Evolutionary conservation across 2,888 invertebrate species (phyloP).

Genomic region (Coecobrya sp.): DNA sequence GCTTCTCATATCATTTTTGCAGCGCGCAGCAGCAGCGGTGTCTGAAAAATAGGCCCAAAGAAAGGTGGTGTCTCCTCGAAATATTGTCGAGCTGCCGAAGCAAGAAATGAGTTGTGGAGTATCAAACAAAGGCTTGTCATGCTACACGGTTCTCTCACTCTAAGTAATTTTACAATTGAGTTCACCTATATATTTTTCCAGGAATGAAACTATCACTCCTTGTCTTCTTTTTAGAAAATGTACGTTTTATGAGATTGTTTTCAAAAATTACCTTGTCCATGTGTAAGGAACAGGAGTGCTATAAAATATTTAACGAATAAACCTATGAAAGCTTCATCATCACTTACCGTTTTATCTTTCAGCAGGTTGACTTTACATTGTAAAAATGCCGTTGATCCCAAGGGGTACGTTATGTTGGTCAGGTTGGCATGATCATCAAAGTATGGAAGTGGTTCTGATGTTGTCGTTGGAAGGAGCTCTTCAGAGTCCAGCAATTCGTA

Average conservation of each 20-base stretch:
- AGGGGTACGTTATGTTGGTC: conserved; percentile 91
- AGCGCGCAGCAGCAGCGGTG: too few relatives aligned
- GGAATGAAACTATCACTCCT: neutral
- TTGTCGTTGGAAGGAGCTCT: conserved; percentile 88
- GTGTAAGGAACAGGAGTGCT: neutral
- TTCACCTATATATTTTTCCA: conserved; percentile 19
- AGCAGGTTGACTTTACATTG: conserved; percentile 92
- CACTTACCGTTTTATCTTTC: conserved; percentile 91
- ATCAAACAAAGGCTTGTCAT: conserved; percentile 30
- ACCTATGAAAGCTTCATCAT: conserved; percentile 54
- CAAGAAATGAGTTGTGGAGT: conserved; percentile 35
- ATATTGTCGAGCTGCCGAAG: neutral
- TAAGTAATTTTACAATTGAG: conserved; percentile 23
- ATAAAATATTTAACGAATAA: conserved; percentile 41
- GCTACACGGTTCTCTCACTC: neutral
- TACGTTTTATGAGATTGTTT: neutral
- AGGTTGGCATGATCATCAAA: conserved; percentile 91
- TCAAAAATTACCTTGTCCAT: neutral
- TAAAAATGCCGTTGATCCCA: conserved; percentile 90
- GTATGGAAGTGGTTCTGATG: conserved; percentile 92
- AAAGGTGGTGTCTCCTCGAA: neutral
- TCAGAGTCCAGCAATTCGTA: conserved; percentile 86
- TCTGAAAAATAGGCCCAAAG: too few relatives aligned
- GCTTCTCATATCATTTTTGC: too few relatives aligned
- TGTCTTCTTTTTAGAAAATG: neutral